Base-by-base conservation (phyloP, 2,797 vertebrate genomes). In the Lophius americanus region DNA sequence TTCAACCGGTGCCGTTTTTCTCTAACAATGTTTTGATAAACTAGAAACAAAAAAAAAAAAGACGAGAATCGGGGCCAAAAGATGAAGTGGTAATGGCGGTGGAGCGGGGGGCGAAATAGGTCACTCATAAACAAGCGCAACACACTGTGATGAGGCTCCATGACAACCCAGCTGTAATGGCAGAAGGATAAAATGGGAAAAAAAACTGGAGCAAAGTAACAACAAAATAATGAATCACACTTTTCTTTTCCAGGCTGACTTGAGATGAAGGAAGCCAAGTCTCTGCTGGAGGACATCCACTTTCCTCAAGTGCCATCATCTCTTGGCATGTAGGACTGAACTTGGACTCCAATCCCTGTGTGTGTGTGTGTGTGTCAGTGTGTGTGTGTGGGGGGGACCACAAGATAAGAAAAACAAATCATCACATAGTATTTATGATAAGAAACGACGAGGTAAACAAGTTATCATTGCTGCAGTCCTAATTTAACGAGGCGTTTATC, bases 121-220 rank as follows among this genome's bases (percentile, higher is more conserved):
- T 93, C 91, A 93, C 52, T 73, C 69, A 49, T 64, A 85, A 75
- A 84, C 77, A 84, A 69, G 78, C 49, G 56, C 78, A 75, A 79
- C 68, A 70, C 61, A 73, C 66, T n/a, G 71, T 82, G 75, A 60
- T 75, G 78, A 87, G 85, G 85, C 83, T 81, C 78, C 79, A 79
- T 87, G 89, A 92, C 85, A 90, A 90, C 85, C 70, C 85, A 90
- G 87, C 88, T 91, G 88, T 80, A 89, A 79, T 74, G 85, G 84
- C 88, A 92, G 89, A 92, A 91, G 91, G 88, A 89, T 80, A 61
- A 83, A 85, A 86, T 61, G 64, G 44, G 62, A 82, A 23, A 23
- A 23, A 23, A 23, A 89, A 89, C 60, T 82, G 70, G 85, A 91
- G 81, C 84, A 84, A 86, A 91, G 88, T 79, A 68, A 82, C 75